phyloP scores from a whole-genome alignment of 2,113 vertebrate species.

The Tachysurus vachellii region DNA sequence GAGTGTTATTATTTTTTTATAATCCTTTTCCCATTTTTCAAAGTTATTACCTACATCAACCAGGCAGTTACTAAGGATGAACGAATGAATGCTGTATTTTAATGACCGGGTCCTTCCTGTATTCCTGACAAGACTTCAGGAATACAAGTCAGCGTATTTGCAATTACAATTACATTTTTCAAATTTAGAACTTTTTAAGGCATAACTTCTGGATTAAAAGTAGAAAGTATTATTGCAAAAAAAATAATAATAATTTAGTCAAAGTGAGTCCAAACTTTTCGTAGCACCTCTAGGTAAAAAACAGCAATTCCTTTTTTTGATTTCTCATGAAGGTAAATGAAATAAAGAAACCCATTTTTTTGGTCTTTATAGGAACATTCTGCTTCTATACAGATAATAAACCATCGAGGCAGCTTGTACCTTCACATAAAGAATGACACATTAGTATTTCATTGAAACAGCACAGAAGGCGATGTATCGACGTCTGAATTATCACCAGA shows the following conservation, averaged over 20 bases:
- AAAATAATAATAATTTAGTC: background rate
- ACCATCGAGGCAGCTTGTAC: background rate
- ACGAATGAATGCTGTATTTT: background rate
- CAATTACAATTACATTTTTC: no score
- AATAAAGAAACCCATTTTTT: background rate
- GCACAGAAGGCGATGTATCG: background rate
- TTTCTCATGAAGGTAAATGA: background rate
- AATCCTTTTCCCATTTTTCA: no score
- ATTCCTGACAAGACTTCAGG: no score
- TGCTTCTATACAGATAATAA: background rate
- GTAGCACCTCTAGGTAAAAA: background rate
- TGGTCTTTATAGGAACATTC: background rate
- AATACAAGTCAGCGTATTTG: no score
- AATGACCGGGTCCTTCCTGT: background rate
- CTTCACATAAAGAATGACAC: background rate
- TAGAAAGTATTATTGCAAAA: background rate
- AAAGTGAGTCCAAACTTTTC: background rate
- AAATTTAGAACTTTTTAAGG: no score
- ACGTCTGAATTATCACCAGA: background rate
- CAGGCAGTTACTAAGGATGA: background rate
- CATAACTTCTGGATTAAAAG: no score
- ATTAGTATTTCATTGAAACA: slow-evolving; percentile 5
- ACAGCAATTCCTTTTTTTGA: background rate
- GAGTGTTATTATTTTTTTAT: no score
- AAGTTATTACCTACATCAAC: background rate